These are phyloP conservation scores for Melipona beecheii DNA, from an alignment of 2,888 invertebrate genomes.

Conservation along the genomic window DNA sequence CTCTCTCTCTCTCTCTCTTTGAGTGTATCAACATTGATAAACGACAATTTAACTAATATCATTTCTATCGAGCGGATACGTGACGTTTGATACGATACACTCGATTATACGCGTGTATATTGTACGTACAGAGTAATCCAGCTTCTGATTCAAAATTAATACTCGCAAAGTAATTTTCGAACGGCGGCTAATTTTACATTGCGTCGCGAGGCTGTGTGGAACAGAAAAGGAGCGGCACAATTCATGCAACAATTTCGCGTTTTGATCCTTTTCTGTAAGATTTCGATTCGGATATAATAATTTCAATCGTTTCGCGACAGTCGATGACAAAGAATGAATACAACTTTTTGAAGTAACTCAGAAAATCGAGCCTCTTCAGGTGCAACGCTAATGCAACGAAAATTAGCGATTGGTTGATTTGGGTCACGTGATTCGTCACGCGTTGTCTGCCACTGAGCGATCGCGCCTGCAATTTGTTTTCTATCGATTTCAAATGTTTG, in stretches of 20 bases:
- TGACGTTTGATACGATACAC: background rate
- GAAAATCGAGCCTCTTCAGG: too few relatives aligned
- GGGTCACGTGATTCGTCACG: too few relatives aligned
- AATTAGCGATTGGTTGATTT: too few relatives aligned
- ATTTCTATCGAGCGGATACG: background rate
- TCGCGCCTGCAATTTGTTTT: too few relatives aligned
- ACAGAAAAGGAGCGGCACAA: background rate
- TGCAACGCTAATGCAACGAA: too few relatives aligned
- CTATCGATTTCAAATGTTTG: too few relatives aligned
- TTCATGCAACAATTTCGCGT: background rate
- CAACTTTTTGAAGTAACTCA: too few relatives aligned
- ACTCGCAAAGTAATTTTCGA: background rate
- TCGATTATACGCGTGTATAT: background rate
- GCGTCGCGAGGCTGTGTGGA: too few relatives aligned
- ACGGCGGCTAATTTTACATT: background rate
- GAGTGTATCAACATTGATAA: constrained; percentile 3
- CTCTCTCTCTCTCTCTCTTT: background rate
- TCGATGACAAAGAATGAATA: too few relatives aligned
- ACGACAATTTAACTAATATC: background rate
- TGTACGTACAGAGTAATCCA: background rate
- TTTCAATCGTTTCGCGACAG: too few relatives aligned
- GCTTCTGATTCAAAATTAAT: background rate
- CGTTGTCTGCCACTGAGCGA: too few relatives aligned
- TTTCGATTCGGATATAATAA: too few relatives aligned
- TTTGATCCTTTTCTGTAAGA: background rate